These are phyloP conservation scores for Hymenopus coronatus DNA, from an alignment of 2,888 invertebrate genomes.

Conservation along the genomic window DNA sequence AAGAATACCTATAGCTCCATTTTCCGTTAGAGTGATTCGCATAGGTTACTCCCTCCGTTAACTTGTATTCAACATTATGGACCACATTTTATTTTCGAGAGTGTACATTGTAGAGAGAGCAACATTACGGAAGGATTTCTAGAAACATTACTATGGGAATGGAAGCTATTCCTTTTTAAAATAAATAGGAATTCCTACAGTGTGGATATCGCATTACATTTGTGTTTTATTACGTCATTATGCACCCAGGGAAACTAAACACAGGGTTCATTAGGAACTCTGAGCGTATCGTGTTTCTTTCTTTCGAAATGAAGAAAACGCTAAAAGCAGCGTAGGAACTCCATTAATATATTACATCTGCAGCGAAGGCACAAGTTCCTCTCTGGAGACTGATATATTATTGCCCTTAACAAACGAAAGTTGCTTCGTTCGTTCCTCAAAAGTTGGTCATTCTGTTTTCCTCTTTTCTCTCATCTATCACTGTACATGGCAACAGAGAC, in stretches of 20 bases:
- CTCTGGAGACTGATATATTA: background rate
- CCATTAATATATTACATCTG: background rate
- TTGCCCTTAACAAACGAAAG: background rate
- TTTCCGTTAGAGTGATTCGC: too few relatives aligned
- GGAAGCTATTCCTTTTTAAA: too few relatives aligned
- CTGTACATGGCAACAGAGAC: background rate
- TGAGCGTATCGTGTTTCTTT: background rate
- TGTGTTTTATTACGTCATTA: background rate
- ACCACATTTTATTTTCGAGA: too few relatives aligned
- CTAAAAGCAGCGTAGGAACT: background rate
- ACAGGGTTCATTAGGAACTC: background rate
- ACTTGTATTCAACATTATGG: too few relatives aligned
- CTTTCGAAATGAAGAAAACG: background rate
- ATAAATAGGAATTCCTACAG: background rate
- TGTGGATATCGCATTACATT: background rate
- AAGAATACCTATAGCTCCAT: too few relatives aligned
- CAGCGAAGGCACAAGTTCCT: background rate
- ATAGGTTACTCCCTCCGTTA: too few relatives aligned
- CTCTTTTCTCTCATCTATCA: background rate
- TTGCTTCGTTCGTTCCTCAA: background rate
- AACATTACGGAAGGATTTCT: too few relatives aligned
- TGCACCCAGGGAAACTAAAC: background rate
- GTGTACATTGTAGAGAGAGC: too few relatives aligned
- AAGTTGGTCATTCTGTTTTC: background rate
- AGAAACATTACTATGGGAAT: too few relatives aligned